Base-by-base conservation (phyloP, 1,140 invertebrate species). In the Micrasema longulum region DNA sequence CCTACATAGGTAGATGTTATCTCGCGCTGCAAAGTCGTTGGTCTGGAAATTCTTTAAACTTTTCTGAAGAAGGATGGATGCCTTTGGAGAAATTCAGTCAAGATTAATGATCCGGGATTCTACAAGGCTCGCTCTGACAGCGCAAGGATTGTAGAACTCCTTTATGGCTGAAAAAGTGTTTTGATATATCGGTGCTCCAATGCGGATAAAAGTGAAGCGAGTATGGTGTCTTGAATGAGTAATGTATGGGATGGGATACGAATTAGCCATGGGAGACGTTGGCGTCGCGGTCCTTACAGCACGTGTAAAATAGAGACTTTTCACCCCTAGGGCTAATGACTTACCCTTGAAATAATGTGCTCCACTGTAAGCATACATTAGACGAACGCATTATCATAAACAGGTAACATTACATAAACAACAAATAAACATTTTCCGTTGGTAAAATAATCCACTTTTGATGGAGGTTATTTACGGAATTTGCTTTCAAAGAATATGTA, bases 101-200 rank as follows among this genome's bases (percentile, higher is more conserved):
- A 74, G 73, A 74, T 74, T 74, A 74, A 74, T 74, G 73, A 74
- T 43, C 14, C 31, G 23, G 62, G 43, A 66, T 67, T 52, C 45
- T 60, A 47, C 55, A 69, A 63, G 67, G 23, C 53, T 73, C 65
- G 18, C 48, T 31, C 47, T 60, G 66, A 57, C 72, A 60, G 67
- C 38, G 67, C 53, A 18, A 69, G 67, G 67, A 69, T 69, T 60
- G 36, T 35, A 47, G 53, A 35, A 35, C 23, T 53, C 55, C 38
- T 50, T 68, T 68, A 68, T 53, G 48, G 26, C 11, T 47, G 60
- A 64, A 64, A 63, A 64, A 64, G 60, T 64, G 60, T 64, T 64
- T 64, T 64, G 60, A 64, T 64, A 64, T 64, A 64, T 64, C 14
- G 43, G 60, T 31, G 12, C 60, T 64, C 26, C 60, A 64, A 48